Evolutionary conservation across 1,140 invertebrate species (phyloP), one percentile per base, ranked within the genome.

Genomic region (Diachasmimorpha longicaudata): DNA sequence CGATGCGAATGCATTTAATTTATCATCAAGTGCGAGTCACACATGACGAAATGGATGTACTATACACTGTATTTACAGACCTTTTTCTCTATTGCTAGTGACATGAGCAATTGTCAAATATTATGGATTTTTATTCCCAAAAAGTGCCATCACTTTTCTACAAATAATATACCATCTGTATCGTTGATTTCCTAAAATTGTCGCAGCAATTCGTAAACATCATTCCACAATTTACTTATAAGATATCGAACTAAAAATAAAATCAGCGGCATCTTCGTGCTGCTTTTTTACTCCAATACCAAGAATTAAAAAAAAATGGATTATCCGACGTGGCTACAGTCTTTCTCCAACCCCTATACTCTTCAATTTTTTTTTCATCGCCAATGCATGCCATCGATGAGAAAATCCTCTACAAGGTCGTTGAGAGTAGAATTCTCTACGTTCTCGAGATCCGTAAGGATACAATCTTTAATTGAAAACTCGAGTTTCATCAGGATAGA

Each of bases 51-150:
- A 6, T 63, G 14, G 9, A 63, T 25, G 13, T 52, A 52, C 14
- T 63, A 63, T 63, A 63, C 58, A 63, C 21, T 23, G 4, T 63
- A 63, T 63, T 25, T 63, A 63, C 58, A 63, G 9, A 19, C 5
- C 3, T 11, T 63, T 63, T 1, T 25, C 9, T 25, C 31, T 63
- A 63, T 63, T 19, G 1, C 23, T 63, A 63, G 23, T 14, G 58
- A 63, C 58, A 31, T 63, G 58, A 63, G 58, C 58, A 63, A 63
- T 63, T 63, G 21, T 63, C 23, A 63, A 63, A 63, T 25, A 63
- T 14, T 10, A 25, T 31, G 58, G 19, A 23, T 63, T 25, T 4
- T 25, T 10, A 19, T 55, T 55, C 48, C 9, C 48, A 9, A 55
- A n/a, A 55, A 55, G n/a, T 19, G 1, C 19, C 5, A 55, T 55